These are phyloP conservation scores for Neocrepidodera transversa DNA, from an alignment of 2,888 invertebrate species.

Conservation along the genomic window DNA sequence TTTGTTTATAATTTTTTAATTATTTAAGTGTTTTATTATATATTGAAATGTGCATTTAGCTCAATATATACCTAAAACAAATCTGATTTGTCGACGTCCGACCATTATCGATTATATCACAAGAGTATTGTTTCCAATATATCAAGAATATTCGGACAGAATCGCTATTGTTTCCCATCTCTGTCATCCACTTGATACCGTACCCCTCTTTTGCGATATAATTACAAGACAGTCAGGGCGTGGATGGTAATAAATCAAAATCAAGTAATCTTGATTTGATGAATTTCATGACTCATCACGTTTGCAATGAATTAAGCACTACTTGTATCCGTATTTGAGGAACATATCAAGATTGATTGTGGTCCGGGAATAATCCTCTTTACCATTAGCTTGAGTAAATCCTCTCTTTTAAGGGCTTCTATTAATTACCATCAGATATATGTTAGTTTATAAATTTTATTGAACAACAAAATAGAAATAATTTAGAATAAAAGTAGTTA, in stretches of 20 bases:
- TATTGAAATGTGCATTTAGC: too few relatives aligned
- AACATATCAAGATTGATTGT: slow-evolving; percentile 44
- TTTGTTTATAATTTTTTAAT: too few relatives aligned
- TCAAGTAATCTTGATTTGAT: slow-evolving; percentile 42
- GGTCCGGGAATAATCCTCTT: slow-evolving; percentile 14
- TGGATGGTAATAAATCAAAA: slow-evolving; percentile 43
- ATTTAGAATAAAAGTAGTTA: too few relatives aligned
- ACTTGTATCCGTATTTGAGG: slow-evolving; percentile 37
- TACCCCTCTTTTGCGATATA: slow-evolving; percentile 22
- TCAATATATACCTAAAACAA: too few relatives aligned
- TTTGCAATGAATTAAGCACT: slow-evolving; percentile 45
- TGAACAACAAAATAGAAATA: too few relatives aligned
- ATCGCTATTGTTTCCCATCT: slow-evolving; percentile 9
- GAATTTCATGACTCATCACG: slow-evolving; percentile 48
- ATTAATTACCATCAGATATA: too few relatives aligned
- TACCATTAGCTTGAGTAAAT: slow-evolving; percentile 7
- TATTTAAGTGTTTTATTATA: too few relatives aligned
- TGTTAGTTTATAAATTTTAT: too few relatives aligned
- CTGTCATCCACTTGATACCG: slow-evolving; percentile 1
- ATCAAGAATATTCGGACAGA: slow-evolving; percentile 15
- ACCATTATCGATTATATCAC: too few relatives aligned
- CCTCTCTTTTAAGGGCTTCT: neutral
- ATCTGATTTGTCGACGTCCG: too few relatives aligned
- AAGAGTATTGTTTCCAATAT: neutral
- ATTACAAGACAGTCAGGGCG: slow-evolving; percentile 25